Conservation (phyloP, 2,797 vertebrate species). For the Enteromius afrohamiltoni region DNA sequence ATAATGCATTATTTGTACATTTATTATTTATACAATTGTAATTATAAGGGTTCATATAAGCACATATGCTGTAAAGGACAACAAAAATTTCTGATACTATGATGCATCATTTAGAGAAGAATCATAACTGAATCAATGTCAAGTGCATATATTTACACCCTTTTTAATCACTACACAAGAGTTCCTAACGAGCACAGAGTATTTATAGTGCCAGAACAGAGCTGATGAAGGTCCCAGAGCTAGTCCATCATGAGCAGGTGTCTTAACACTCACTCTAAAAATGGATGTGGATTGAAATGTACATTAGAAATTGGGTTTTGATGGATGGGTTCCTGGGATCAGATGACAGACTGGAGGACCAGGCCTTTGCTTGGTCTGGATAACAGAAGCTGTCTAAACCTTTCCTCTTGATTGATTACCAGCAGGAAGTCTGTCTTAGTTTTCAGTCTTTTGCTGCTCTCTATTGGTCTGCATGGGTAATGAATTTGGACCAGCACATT, state of each 20-base stretch:
- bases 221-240: conserved; percentile 14
- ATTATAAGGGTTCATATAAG: background rate
- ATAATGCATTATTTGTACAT: background rate
- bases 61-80: background rate
- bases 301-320: background rate
- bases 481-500: background rate
- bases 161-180: background rate
- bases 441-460: background rate
- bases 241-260: background rate
- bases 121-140: background rate
- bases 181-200: background rate
- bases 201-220: background rate
- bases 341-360: background rate
- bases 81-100: background rate
- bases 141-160: background rate
- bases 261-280: background rate
- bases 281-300: background rate
- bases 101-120: background rate
- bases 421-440: no score
- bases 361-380: background rate
- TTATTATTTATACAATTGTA: no score
- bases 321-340: background rate
- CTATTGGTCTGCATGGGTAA: background rate
- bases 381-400: background rate
- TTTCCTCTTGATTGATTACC: background rate